phyloP scores from a whole-genome alignment of 2,797 vertebrate species.

The Crocidura indochinensis region DNA sequence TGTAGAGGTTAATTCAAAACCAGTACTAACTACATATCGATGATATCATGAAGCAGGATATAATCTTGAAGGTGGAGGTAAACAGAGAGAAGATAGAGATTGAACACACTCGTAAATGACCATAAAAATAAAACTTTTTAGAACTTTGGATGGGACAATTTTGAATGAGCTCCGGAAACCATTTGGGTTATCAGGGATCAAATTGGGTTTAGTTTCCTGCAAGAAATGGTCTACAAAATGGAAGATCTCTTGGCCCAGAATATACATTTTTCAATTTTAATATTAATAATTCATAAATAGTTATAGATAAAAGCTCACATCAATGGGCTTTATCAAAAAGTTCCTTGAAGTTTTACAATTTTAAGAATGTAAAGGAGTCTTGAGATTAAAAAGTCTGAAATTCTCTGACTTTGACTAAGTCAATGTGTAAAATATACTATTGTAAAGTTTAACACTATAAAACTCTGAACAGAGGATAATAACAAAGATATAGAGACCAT shows the following conservation, averaged over 20 bases:
- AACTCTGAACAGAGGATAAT: not conserved
- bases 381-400: slow-evolving; percentile 47
- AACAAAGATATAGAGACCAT: slow-evolving; percentile 40
- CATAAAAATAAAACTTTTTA: accelerated
- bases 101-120: not conserved
- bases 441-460: slow-evolving; percentile 54
- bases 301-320: not conserved
- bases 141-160: not conserved
- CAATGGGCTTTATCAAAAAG: no score
- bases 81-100: accelerated
- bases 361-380: not conserved
- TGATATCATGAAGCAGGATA: not conserved
- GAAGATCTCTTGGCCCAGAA: not conserved
- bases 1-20: not conserved
- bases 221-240: not conserved
- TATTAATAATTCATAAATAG: slow-evolving; percentile 27
- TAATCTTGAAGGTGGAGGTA: not conserved
- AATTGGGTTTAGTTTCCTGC: not conserved
- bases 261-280: not conserved
- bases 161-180: no score
- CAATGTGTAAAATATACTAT: not conserved
- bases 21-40: no score
- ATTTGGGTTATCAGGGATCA: no score
- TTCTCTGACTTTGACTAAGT: slow-evolving; percentile 6
- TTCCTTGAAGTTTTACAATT: slow-evolving; percentile 1